Evolutionary conservation across 2,113 vertebrate genomes (phyloP).

Genomic region (Actenoides lindsayi): DNA sequence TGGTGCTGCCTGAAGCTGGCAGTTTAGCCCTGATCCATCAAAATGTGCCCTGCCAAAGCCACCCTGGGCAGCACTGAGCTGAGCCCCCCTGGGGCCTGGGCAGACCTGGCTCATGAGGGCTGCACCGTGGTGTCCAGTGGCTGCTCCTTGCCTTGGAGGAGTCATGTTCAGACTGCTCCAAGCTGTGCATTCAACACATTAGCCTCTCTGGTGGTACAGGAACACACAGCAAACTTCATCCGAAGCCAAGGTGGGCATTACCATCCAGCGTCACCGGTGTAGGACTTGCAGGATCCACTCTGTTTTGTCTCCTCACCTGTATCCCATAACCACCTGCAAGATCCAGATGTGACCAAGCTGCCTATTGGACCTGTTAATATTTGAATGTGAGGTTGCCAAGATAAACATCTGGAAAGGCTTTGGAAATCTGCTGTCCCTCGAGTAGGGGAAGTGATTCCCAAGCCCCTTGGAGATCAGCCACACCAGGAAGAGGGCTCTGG

Average conservation of each 20-base stretch:
- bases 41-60: not conserved
- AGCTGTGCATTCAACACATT: not conserved
- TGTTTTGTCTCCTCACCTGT: not conserved
- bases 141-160: not conserved
- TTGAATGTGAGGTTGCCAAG: not conserved
- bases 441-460: not conserved
- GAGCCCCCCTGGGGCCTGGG: accelerated
- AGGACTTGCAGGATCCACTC: not conserved
- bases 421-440: not conserved
- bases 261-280: not conserved
- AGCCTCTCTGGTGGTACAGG: not conserved
- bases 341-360: not conserved
- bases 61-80: not conserved
- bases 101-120: not conserved
- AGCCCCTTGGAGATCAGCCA: constrained; percentile 5
- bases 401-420: constrained; percentile 44
- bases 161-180: accelerated
- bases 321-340: not conserved
- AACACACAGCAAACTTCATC: not conserved
- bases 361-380: not conserved
- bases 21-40: accelerated
- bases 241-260: not conserved
- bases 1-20: not conserved
- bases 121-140: not conserved
- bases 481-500: not conserved